Evolutionary conservation across 2,797 vertebrate genomes (phyloP), one percentile per base, ranked within the genome.

Genomic region (Ciconia nigra): DNA sequence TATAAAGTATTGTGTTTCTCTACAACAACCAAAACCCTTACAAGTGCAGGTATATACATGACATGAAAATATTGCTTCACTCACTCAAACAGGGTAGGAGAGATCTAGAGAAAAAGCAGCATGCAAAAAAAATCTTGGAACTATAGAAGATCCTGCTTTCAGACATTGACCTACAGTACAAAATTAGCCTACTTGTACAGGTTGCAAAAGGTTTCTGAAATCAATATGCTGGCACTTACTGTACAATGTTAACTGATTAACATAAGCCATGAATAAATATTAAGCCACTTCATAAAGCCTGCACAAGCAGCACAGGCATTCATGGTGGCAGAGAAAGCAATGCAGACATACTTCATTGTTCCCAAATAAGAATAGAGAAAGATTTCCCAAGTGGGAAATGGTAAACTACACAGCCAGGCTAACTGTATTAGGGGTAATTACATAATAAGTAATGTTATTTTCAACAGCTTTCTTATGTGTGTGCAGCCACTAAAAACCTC

Each of bases 11-110:
- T 87, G 96, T 96, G 97, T 98, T 98, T 98, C 95, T 98, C 98
- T 98, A 97, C 96, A 97, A 96, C 97, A 97, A 98, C 96, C 96
- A 95, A 97, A 97, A 96, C 97, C 95, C 95, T 97, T 97, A 97
- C 95, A 96, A 98, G 97, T 97, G 97, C 97, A 72, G 97, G 96
- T 97, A 98, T 98, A 95, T 98, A 98, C 97, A 98, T 66, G 78
- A 98, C 98, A 97, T 63, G 97, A 94, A 98, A 98, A 98, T 98
- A 98, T 97, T 98, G 98, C 98, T 98, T 98, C 96, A 97, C 98
- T 97, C 97, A 98, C 95, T 97, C 97, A 96, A 95, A 98, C 88
- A 92, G 92, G 91, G 93, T 90, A 95, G 87, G 89, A 96, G 84
- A 92, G 79, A 97, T 33, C 59, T 76, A 96, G 91, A 96, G 91